Evolutionary conservation across 1,140 invertebrate species (phyloP).

Genomic region (Plectrocnemia conspersa): DNA sequence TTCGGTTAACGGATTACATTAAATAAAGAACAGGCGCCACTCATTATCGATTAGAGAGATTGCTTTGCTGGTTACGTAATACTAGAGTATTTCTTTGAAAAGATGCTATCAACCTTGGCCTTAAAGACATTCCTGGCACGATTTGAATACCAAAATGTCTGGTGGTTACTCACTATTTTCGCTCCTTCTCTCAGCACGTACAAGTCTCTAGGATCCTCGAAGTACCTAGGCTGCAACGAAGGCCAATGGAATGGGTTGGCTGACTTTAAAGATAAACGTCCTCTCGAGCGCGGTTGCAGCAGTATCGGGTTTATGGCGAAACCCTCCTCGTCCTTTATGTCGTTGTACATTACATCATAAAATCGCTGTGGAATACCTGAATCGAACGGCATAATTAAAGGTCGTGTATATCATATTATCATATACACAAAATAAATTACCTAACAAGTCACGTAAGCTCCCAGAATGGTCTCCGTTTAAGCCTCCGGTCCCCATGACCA

Average conservation of each 20-base stretch:
- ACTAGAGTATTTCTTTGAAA: no score
- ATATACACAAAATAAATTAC: no score
- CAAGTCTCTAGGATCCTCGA: constrained; percentile 62
- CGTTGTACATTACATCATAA: constrained; percentile 55
- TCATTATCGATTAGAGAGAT: neutral
- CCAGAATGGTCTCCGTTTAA: constrained; percentile 69
- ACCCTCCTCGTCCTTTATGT: constrained; percentile 45
- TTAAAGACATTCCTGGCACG: no score
- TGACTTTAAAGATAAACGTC: constrained; percentile 61
- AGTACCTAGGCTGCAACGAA: constrained; percentile 73
- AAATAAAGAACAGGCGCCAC: constrained; percentile 3
- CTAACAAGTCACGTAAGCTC: constrained; percentile 56
- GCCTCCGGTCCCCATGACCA: constrained; percentile 68
- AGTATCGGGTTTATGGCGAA: constrained; percentile 67
- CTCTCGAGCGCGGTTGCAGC: constrained; percentile 69
- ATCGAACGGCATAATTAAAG: neutral
- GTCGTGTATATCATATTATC: neutral
- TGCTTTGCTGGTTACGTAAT: no score
- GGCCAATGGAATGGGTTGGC: constrained; percentile 70
- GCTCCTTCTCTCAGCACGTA: constrained; percentile 66
- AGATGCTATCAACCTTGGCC: no score
- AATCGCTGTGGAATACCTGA: constrained; percentile 60
- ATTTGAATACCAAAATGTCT: no score
- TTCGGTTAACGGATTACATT: neutral
- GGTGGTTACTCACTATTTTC: constrained; percentile 54